phyloP scores from a whole-genome alignment of 2,113 vertebrate species.

The Apeltes quadracus region DNA sequence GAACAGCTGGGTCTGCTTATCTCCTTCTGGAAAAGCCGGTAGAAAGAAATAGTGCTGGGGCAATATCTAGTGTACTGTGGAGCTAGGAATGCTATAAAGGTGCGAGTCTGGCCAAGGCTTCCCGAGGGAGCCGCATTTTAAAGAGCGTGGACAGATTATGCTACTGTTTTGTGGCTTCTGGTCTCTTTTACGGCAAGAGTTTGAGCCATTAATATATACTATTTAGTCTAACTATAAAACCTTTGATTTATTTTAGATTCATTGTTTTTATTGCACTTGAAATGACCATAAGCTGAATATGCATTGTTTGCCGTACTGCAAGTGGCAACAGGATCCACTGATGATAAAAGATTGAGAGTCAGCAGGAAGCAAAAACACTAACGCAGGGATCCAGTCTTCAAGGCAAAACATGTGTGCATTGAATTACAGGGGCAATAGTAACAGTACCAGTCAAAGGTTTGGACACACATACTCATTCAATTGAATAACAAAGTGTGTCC shows the following conservation, averaged over 20 bases:
- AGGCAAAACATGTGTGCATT: conserved; percentile 45
- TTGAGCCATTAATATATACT: conserved; percentile 48
- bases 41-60: conserved; percentile 24
- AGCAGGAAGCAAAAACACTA: conserved; percentile 48
- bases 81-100: conserved; percentile 38
- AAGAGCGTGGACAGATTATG: conserved; percentile 18
- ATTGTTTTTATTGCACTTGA: conserved; percentile 57
- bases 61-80: conserved; percentile 30
- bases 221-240: conserved; percentile 54
- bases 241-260: conserved; percentile 54
- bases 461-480: too few species aligned
- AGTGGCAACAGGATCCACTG: conserved; percentile 33
- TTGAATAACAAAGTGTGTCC: too few species aligned
- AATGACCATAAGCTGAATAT: conserved; percentile 39
- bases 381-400: conserved; percentile 32
- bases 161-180: conserved; percentile 6
- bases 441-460: conserved; percentile 8
- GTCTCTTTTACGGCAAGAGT: conserved; percentile 29
- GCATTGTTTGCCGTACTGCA: conserved; percentile 44
- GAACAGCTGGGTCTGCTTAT: conserved; percentile 64
- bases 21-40: conserved; percentile 42
- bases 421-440: conserved; percentile 65
- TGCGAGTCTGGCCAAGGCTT: conserved; percentile 15
- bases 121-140: conserved; percentile 36
- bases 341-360: conserved; percentile 32